A percentile compares a stretch with the other conserved stretches of the same genome.
These are phyloP conservation scores for Colletes latitarsis DNA, from an alignment of 1,140 invertebrate genomes.

Conservation along the genomic window DNA sequence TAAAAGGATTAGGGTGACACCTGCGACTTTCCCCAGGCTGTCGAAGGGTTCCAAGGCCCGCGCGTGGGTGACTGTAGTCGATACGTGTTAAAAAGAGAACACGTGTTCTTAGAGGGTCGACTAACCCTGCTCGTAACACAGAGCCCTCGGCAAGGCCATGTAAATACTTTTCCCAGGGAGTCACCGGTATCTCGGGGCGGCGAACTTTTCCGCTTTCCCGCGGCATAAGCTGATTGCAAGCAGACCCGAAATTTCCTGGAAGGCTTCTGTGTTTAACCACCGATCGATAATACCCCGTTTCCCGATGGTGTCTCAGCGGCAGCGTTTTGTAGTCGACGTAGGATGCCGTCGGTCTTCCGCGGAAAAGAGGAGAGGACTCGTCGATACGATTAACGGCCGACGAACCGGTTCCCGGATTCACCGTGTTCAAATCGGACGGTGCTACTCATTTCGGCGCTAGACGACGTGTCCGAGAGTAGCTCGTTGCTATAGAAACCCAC, in stretches of 20 bases:
- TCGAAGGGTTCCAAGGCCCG: too few relatives aligned
- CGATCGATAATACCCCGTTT: conserved; percentile 33
- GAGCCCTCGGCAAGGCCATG: too few relatives aligned
- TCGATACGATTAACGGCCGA: background rate
- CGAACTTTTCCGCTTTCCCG: background rate
- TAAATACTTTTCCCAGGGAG: too few relatives aligned
- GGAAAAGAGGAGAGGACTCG: background rate
- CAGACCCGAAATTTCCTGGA: conserved; percentile 20
- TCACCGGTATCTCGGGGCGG: too few relatives aligned
- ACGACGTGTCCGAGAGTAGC: conserved; percentile 67
- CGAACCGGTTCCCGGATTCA: background rate
- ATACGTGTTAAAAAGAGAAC: too few relatives aligned
- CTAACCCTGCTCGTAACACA: too few relatives aligned
- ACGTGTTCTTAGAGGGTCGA: too few relatives aligned
- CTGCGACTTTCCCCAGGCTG: too few relatives aligned
- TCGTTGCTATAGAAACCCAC: conserved; percentile 67
- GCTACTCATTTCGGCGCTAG: conserved; percentile 50
- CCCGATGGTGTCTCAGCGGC: background rate
- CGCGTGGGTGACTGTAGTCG: too few relatives aligned
- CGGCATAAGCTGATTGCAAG: conserved; percentile 14
- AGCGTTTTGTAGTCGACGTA: too few relatives aligned
- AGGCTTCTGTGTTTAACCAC: conserved; percentile 35
- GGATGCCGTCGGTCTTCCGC: background rate
- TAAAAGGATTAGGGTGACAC: too few relatives aligned
- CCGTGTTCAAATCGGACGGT: conserved; percentile 58